Base-by-base conservation (phyloP, 2,888 invertebrate species). In the Dynastes tityus region DNA sequence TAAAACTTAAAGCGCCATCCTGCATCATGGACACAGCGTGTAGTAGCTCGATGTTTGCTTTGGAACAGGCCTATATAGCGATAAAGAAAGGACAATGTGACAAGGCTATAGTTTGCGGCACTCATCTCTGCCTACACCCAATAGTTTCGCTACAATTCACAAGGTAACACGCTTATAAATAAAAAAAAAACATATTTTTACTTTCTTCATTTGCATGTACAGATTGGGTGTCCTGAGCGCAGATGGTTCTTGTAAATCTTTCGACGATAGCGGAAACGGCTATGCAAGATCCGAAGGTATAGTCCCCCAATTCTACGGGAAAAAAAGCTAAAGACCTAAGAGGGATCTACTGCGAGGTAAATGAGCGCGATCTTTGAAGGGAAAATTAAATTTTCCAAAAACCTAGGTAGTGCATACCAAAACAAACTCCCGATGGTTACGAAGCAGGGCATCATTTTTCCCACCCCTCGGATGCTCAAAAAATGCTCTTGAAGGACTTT, bases 11-110 rank as follows among this genome's bases (percentile, higher is more conserved):
- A 83, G 97, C 98, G 0, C 98, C 98, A 0, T 97, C 97, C 4
- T 96, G 94, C 89, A 91, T 95, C 0, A 91, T 97, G 9, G 98
- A 98, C 89, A 97, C 97, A 0, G 98, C 98, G 0, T 98, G 98
- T 87, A 97, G 97, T n/a, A 98, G 98, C 77, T 96, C 97, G 8
- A 91, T 97, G 82, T 93, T 95, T 83, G 98, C 97, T 0, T 82
- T 98, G 77, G 96, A 98, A 84, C 94, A 94, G 81, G 96, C 95
- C 13, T 95, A 94, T 87, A 91, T 91, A 68, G 92, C 95, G 0
- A 92, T 97, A 68, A 90, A 95, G 51, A 92, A 92, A 82, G 97
- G 96, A 0, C 92, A 94, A 80, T 97, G 97, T 85, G 97, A 98
- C 80, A 91, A 94, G 0, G 98, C 98, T 0, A 92, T 98, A 76